Percentiles rank a stretch among this genome's conserved stretches.
These are phyloP conservation scores for Actinia equina DNA, from an alignment of 64 coral and sea anemone genomes.

Conservation along the genomic window DNA sequence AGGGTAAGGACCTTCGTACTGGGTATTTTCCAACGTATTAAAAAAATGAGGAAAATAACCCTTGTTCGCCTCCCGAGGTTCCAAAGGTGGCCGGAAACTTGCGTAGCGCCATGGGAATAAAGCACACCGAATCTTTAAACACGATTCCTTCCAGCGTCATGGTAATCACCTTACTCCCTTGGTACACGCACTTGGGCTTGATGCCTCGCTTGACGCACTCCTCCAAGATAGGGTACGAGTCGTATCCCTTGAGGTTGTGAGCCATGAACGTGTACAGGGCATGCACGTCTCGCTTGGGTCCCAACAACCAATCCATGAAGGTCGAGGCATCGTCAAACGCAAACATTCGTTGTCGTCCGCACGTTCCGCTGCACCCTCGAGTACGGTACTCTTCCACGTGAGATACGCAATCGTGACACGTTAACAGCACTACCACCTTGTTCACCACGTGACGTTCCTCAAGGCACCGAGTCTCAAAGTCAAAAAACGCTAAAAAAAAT, in stretches of 20 bases:
- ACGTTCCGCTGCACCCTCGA: neutral
- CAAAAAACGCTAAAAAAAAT: conserved; percentile 9
- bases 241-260: neutral
- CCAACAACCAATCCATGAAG: neutral
- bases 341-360: neutral
- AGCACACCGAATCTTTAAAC: conserved; percentile 28
- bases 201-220: neutral
- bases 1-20: conserved; percentile 22
- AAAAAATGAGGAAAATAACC: conserved; percentile 64
- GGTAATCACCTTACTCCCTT: neutral
- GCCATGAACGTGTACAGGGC: neutral
- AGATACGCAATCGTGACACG: neutral
- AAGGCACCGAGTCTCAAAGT: neutral
- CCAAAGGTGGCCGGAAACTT: conserved; percentile 23
- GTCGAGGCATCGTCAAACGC: neutral
- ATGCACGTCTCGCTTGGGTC: too few relatives aligned
- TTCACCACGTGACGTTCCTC: neutral
- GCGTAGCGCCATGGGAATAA: neutral
- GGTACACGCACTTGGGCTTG: neutral
- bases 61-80: neutral
- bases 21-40: neutral
- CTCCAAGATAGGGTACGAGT: neutral
- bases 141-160: neutral
- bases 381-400: neutral
- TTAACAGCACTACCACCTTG: neutral